Base-by-base conservation (phyloP, 1,140 invertebrate genomes). In the Brachionus calyciflorus region DNA sequence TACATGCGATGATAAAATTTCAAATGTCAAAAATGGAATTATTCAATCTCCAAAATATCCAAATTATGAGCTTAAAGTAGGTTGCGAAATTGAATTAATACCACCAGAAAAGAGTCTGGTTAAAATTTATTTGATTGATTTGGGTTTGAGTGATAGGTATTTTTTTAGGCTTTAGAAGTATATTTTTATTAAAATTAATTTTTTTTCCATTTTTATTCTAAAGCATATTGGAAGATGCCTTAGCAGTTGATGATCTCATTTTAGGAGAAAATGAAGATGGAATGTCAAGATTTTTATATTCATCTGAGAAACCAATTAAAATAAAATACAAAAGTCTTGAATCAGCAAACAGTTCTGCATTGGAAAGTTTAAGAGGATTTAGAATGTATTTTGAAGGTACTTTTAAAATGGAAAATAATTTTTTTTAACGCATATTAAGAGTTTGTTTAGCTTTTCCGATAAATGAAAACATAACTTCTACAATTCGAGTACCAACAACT, bases 11-110 rank as follows among this genome's bases (percentile, higher is more conserved):
- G 12, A n/a, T 24, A 30, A 26, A 2, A 51, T 73, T 14, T 7
- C n/a, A 51, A 28, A n/a, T 33, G 21, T 14, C 26, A 49, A 49
- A 55, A 73, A 73, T 41, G 69, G 69, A 30, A 73, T 73, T 9
- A 73, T 73, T n/a, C 30, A 49, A 19, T 73, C 69, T 10, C 69
- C 69, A n/a, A 55, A 55, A 21, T 73, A n/a, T 73, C 69, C 69
- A 10, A 41, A 37, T 19, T 73, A 73, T 73, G 46, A 49, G 24
- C 14, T 55, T 3, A 30, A 24, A 3, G 26, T 51, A 51, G 12
- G 40, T 17, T 73, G 69, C 30, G 46, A 73, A 17, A 51, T 73
- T 6, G 6, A 48, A 51, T 40, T 73, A 24, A 65, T 26, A 24
- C 60, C 60, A 44, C 17, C 19, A 6, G 30, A 65, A 41, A 65